These are phyloP conservation scores for Drosophila parvula DNA, from an alignment of 1,140 invertebrate species.

Conservation along the genomic window DNA sequence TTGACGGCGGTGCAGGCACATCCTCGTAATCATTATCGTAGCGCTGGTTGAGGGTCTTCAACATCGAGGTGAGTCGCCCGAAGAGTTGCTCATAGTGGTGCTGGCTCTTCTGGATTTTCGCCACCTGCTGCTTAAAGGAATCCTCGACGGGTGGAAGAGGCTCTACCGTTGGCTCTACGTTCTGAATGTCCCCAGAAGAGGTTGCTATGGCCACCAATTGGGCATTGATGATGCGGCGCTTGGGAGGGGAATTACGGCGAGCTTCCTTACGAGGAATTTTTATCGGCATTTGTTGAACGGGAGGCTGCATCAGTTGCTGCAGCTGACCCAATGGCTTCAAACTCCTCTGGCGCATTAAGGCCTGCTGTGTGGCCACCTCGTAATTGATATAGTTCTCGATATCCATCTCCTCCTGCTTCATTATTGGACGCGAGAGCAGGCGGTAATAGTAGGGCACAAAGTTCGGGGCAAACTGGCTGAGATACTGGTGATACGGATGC, in stretches of 20 bases:
- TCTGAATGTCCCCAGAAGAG: neutral
- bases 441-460: conserved; percentile 46
- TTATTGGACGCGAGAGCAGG: conserved; percentile 29
- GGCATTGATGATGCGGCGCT: conserved; percentile 38
- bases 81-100: conserved; percentile 48
- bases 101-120: conserved; percentile 59
- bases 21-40: conserved; percentile 41
- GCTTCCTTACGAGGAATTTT: neutral
- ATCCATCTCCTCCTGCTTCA: conserved; percentile 45
- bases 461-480: conserved; percentile 35
- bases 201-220: conserved; percentile 44
- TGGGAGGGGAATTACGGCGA: conserved; percentile 1
- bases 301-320: conserved; percentile 16
- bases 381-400: conserved; percentile 64
- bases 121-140: conserved; percentile 41
- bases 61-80: conserved; percentile 30
- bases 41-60: conserved; percentile 57
- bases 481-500: conserved; percentile 43
- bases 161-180: conserved; percentile 2
- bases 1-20: conserved; percentile 26
- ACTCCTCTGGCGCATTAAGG: conserved; percentile 12
- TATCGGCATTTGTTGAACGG: neutral
- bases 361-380: conserved; percentile 44
- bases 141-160: conserved; percentile 41
- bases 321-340: conserved; percentile 33